Conservation (phyloP, 2,113 vertebrate genomes). For the Ctenomys sociabilis region DNA sequence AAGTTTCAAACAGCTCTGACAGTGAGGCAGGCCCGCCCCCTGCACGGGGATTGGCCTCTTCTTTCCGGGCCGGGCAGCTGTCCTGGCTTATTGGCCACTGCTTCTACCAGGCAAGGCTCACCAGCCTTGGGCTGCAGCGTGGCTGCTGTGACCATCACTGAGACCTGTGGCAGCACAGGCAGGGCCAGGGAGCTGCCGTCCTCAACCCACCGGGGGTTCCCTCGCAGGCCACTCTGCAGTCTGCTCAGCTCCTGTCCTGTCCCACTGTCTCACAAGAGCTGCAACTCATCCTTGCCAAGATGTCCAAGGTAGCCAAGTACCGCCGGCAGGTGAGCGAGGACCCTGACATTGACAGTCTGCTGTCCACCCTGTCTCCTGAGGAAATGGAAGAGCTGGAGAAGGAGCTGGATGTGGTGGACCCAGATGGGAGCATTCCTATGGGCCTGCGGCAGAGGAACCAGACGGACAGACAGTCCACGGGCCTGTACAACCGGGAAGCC, state of each 20-base stretch:
- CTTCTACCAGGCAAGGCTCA: constrained; percentile 66
- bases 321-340: constrained; percentile 91
- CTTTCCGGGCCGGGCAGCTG: background rate
- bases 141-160: constrained; percentile 70
- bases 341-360: constrained; percentile 90
- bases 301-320: constrained; percentile 91
- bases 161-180: constrained; percentile 70
- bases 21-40: constrained; percentile 84
- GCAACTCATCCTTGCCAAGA: constrained; percentile 82
- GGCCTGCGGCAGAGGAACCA: constrained; percentile 84
- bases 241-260: background rate
- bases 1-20: constrained; percentile 90
- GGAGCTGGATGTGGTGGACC: constrained; percentile 91
- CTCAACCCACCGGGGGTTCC: background rate
- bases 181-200: background rate
- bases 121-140: constrained; percentile 24
- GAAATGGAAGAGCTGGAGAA: constrained; percentile 93
- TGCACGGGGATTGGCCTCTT: constrained; percentile 81
- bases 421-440: constrained; percentile 86
- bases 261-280: background rate
- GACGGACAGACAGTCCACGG: constrained; percentile 83
- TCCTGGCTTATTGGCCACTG: constrained; percentile 80
- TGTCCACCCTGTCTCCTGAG: constrained; percentile 91
- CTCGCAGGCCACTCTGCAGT: background rate
- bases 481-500: constrained; percentile 83